Evolutionary conservation across 2,113 vertebrate genomes (phyloP).

Genomic region (Pampusana beccarii): DNA sequence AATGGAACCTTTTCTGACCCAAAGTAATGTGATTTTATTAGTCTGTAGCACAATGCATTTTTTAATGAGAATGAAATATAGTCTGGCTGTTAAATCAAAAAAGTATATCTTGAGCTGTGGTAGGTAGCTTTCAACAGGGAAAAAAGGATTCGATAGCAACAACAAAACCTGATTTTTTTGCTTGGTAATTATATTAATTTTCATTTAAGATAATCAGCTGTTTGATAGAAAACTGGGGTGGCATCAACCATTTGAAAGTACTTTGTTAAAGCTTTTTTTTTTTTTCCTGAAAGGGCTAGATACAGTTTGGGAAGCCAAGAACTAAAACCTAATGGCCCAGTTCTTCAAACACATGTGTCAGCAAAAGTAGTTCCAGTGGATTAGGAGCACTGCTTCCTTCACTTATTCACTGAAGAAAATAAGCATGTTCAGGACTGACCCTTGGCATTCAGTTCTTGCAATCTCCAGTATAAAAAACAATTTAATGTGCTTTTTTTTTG

Average conservation of each 20-base stretch:
- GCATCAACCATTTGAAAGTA: not conserved
- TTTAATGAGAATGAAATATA: not conserved
- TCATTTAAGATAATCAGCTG: not conserved
- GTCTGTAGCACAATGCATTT: not conserved
- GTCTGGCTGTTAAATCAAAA: not conserved
- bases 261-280: not conserved
- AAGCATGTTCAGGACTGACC: not conserved
- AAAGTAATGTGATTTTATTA: not conserved
- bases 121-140: rapidly evolving
- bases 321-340: not conserved
- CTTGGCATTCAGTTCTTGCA: not conserved
- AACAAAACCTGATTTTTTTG: not conserved
- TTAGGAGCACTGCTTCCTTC: not conserved
- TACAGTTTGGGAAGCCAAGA: not conserved
- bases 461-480: not conserved
- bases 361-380: not conserved
- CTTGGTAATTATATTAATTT: not conserved
- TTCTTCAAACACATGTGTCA: not conserved
- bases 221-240: not conserved
- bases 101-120: not conserved
- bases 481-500: not conserved
- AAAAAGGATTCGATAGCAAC: not conserved
- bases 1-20: not conserved
- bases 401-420: not conserved
- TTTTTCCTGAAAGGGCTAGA: not conserved